Evolutionary conservation across 64 coral and sea anemone species (phyloP).

Genomic region (Montipora foliosa): DNA sequence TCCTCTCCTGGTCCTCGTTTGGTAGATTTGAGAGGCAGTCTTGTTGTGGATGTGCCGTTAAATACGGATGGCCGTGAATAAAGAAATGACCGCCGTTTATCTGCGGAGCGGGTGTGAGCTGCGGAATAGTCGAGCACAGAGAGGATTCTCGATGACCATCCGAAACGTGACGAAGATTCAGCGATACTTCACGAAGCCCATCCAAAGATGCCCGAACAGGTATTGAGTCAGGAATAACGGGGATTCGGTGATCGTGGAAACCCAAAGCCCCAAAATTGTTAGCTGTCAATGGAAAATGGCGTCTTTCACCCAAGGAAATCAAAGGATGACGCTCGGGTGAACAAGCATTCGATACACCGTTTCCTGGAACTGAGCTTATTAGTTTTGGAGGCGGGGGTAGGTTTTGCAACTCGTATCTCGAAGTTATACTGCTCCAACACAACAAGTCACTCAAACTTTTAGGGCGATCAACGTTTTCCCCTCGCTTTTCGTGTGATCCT

Average conservation of each 20-base stretch:
- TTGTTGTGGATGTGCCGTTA: conserved; percentile 44
- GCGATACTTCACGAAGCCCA: conserved; percentile 35
- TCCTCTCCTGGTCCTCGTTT: conserved; percentile 60
- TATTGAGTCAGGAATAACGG: conserved; percentile 58
- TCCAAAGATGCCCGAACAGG: conserved; percentile 67
- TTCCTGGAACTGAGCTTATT: conserved; percentile 63
- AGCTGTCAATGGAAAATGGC: conserved; percentile 20
- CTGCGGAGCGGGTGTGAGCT: conserved; percentile 3
- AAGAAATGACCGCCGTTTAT: conserved; percentile 72
- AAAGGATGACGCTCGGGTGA: neutral
- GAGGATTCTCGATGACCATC: conserved; percentile 61
- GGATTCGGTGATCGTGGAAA: conserved; percentile 50
- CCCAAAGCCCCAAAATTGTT: conserved; percentile 24
- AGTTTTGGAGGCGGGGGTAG: conserved; percentile 92
- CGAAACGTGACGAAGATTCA: conserved; percentile 53
- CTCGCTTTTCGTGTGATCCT: conserved; percentile 23
- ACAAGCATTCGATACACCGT: neutral
- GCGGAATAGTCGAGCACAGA: conserved; percentile 51
- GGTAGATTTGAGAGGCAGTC: conserved; percentile 17
- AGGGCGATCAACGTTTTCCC: neutral
- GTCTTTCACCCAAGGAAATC: conserved; percentile 2
- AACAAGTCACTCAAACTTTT: conserved; percentile 54
- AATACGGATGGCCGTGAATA: conserved; percentile 66
- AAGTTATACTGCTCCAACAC: conserved; percentile 70
- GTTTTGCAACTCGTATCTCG: conserved; percentile 71